Base-by-base conservation (phyloP, 2,888 invertebrate genomes). In the Theretra japonica region DNA sequence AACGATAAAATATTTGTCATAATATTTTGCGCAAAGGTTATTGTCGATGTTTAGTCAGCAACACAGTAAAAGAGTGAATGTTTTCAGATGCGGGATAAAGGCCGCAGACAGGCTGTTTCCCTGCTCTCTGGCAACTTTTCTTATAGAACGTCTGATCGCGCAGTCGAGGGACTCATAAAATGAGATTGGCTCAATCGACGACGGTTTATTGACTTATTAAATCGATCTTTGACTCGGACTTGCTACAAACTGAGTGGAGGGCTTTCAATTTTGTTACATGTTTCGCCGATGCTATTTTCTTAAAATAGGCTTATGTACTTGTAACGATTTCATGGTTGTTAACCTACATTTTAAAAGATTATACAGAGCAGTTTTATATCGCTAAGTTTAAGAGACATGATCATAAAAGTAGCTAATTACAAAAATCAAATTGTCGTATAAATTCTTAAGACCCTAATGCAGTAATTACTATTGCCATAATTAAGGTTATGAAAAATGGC, bases 201-300 rank as follows among this genome's bases (percentile, higher is more conserved):
- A 84, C 86, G 88, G 86, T 92, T 92, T 91, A 91, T 90, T 89
- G 91, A 90, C 91, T 91, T 92, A 92, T 92, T 92, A 91, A 91
- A 92, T 91, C 87, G 90, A 91, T 91, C 87, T 90, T 87, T 86
- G 82, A 85, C 86, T 88, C 86, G 82, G 84, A 84, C 81, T 86
- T 82, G 82, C 81, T 82, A 76, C 73, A 82, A 87, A 81, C 81
- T 79, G 82, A 79, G 77, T 80, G 75, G 74, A 79, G 70, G 75
- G 81, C 79, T 82, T 84, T 83, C 83, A 83, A 85, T 86, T 85
- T 84, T 80, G 82, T 83, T 77, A 77, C 79, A 78, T 77, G 81
- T 80, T 73, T 76, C 3, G 65, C 50, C n/a, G 23, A 65, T 33
- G 30, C 65, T 71, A 65, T 71, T 65, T 71, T 56, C 50, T 65